A percentile compares a stretch with the other conserved stretches of the same genome.
phyloP scores from a whole-genome alignment of 2,113 vertebrate species.

The Lasiurus cinereus region DNA sequence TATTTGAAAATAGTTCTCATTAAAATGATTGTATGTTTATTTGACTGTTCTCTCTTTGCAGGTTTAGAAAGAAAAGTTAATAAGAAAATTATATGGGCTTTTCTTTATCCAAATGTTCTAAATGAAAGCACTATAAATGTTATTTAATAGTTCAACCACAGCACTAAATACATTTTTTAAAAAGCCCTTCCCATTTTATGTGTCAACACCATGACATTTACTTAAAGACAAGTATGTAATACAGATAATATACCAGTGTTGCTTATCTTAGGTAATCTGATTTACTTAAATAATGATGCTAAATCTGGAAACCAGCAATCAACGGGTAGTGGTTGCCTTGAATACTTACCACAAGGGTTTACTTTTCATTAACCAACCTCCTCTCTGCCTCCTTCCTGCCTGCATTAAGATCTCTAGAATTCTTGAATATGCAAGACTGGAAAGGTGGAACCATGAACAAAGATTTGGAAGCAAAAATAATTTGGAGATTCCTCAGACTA shows the following conservation, averaged over 20 bases:
- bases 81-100: slow-evolving; percentile 80
- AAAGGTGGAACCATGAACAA: not conserved
- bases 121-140: slow-evolving; percentile 65
- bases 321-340: not conserved
- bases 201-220: slow-evolving; percentile 66
- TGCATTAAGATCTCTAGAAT: not conserved
- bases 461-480: not conserved
- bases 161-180: slow-evolving; percentile 70
- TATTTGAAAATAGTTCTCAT: slow-evolving; percentile 81
- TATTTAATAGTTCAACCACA: slow-evolving; percentile 74
- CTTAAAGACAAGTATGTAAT: slow-evolving; percentile 58
- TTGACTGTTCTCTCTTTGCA: slow-evolving; percentile 71
- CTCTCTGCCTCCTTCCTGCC: not conserved
- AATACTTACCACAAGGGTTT: not conserved
- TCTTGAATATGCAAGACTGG: not conserved
- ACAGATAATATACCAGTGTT: slow-evolving; percentile 11
- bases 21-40: slow-evolving; percentile 78
- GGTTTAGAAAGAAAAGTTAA: slow-evolving; percentile 78
- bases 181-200: slow-evolving; percentile 74
- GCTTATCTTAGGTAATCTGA: slow-evolving; percentile 65
- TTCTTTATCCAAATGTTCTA: slow-evolving; percentile 75
- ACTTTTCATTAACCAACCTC: not conserved
- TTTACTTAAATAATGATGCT: slow-evolving; percentile 55
- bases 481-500: not conserved
- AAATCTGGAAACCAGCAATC: slow-evolving; percentile 52